Base-by-base conservation (phyloP, 2,888 invertebrate genomes). In the Microctonus hyperodae region DNA sequence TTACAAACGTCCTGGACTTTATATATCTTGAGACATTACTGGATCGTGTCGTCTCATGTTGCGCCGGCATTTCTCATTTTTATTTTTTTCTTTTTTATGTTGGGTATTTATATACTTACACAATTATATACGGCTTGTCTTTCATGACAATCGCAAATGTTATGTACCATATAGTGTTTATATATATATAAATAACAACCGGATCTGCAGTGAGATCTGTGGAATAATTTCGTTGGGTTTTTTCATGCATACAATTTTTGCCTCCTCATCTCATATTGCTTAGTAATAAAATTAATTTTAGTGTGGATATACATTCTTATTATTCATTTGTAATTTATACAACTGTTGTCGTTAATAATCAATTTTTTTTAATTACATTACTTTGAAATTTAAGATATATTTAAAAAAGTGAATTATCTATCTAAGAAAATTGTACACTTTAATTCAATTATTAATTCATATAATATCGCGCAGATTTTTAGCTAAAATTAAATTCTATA, bases 51-150 rank as follows among this genome's bases (percentile, higher is more conserved):
- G 77, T 73, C 68, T 80, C 76, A 72, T 70, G 74, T 82, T 81
- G 74, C 80, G 25, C 62, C 73, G 73, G 74, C 74, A 74, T 81
- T 76, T 76, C 40, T 63, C n/a, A n/a, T 65, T 75, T 74, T 69
- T 78, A 75, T 76, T 74, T 76, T 78, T 77, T 76, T 77, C 76
- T 80, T 80, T n/a, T n/a, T n/a, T n/a, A n/a, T n/a, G n/a, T n/a
- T n/a, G n/a, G n/a, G n/a, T n/a, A n/a, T n/a, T n/a, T n/a, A n/a
- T n/a, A n/a, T n/a, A n/a, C n/a, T n/a, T n/a, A n/a, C n/a, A n/a
- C n/a, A n/a, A n/a, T n/a, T n/a, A n/a, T n/a, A n/a, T n/a, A n/a
- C n/a, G n/a, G n/a, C n/a, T n/a, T n/a, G n/a, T n/a, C n/a, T n/a
- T n/a, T n/a, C n/a, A n/a, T n/a, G n/a, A n/a, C n/a, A n/a, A n/a